Evolutionary conservation across 2,888 invertebrate genomes (phyloP).

Genomic region (Cheilosia urbana): DNA sequence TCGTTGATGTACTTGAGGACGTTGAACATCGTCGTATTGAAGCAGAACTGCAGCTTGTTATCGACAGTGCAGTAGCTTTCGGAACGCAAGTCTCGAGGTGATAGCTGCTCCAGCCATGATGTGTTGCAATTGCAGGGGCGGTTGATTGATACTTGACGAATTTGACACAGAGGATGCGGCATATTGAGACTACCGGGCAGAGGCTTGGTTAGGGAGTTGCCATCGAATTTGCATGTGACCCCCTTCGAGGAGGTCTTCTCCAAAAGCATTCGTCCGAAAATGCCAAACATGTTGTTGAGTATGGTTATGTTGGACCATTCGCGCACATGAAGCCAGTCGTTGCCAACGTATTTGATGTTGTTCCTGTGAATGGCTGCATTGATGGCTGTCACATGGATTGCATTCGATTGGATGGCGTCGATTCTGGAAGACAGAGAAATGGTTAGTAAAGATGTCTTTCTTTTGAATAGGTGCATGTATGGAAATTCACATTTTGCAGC

Average conservation of each 20-base stretch:
- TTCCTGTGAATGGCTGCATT: conserved; percentile 80
- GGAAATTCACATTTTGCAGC: not conserved
- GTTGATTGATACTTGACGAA: conserved; percentile 80
- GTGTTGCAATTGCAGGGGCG: conserved; percentile 80
- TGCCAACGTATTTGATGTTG: conserved; percentile 78
- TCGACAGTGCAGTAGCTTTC: conserved; percentile 81
- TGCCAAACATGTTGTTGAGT: conserved; percentile 80
- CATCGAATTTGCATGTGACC: conserved; percentile 80
- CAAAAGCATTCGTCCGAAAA: conserved; percentile 79
- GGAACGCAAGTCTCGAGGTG: conserved; percentile 80
- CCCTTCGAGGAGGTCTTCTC: conserved; percentile 77
- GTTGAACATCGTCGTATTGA: conserved; percentile 80
- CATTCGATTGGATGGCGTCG: conserved; percentile 80
- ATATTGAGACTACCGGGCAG: conserved; percentile 81
- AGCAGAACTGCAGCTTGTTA: conserved; percentile 78
- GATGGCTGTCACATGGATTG: conserved; percentile 80
- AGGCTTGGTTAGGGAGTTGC: conserved; percentile 80
- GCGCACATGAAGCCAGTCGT: conserved; percentile 81
- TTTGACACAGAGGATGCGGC: conserved; percentile 79
- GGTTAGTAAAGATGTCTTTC: not conserved
- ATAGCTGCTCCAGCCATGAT: conserved; percentile 79
- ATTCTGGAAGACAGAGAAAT: conserved; percentile 78
- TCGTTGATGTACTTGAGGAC: conserved; percentile 80
- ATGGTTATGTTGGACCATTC: conserved; percentile 80
- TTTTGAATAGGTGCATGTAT: not conserved